These are phyloP conservation scores for Arbacia lixula DNA, from an alignment of 53 echinoderm and acorn worm species.

Conservation along the genomic window DNA sequence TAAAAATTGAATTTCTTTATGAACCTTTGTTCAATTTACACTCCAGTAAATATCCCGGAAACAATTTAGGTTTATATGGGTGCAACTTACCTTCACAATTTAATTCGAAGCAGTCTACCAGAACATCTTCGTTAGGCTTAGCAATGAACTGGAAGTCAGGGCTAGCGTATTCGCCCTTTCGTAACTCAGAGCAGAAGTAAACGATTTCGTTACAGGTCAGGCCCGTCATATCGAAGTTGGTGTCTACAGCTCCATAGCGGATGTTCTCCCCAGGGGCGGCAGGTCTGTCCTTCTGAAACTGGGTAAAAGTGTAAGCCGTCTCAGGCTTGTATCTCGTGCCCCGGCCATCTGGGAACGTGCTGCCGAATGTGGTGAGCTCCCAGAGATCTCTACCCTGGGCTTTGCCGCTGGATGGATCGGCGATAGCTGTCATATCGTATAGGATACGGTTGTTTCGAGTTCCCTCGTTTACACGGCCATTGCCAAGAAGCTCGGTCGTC, in stretches of 20 bases:
- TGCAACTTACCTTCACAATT: conserved; percentile 65
- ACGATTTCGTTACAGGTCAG: conserved; percentile 71
- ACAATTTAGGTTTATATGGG: no score
- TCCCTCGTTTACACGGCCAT: conserved; percentile 65
- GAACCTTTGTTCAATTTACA: no score
- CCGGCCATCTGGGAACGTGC: conserved; percentile 67
- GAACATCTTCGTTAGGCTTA: conserved; percentile 52
- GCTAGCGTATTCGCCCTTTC: conserved; percentile 66
- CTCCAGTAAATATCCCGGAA: no score
- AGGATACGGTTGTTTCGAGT: conserved; percentile 73
- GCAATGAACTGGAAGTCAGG: conserved; percentile 74
- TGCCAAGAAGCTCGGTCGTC: conserved; percentile 37
- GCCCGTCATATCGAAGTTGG: conserved; percentile 89
- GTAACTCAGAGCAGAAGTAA: conserved; percentile 77
- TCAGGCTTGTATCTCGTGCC: conserved; percentile 70
- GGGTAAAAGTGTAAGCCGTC: conserved; percentile 50
- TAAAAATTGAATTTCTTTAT: no score
- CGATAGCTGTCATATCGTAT: conserved; percentile 73
- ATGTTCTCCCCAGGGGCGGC: conserved; percentile 78
- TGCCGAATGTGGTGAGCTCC: conserved; percentile 85
- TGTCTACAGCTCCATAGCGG: conserved; percentile 76
- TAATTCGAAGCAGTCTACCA: conserved; percentile 44
- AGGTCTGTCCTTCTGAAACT: conserved; percentile 76
- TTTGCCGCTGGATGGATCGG: conserved; percentile 78
- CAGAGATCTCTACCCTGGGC: conserved; percentile 75